phyloP scores from a whole-genome alignment of 1,140 invertebrate genomes.

The Ephestia elutella region DNA sequence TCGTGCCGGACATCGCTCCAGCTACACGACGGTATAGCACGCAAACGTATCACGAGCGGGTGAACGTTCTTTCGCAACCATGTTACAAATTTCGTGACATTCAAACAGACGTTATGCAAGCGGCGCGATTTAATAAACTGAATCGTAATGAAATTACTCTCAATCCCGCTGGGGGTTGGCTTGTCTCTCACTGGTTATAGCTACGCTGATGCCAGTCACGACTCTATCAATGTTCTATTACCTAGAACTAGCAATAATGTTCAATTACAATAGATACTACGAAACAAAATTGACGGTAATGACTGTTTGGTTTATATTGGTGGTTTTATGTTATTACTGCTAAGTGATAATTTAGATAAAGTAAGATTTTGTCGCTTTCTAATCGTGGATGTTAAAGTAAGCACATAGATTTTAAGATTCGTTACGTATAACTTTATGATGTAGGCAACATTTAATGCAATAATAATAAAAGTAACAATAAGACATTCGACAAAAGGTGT shows the following conservation, averaged over 20 bases:
- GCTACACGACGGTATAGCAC: slow-evolving; percentile 29
- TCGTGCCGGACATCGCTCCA: slow-evolving; percentile 41
- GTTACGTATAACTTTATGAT: too few relatives aligned
- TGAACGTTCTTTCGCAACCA: slow-evolving; percentile 37
- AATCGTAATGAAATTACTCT: slow-evolving; percentile 23
- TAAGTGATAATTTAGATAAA: too few relatives aligned
- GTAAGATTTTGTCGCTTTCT: background rate
- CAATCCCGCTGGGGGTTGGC: slow-evolving; percentile 18
- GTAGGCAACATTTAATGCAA: too few relatives aligned
- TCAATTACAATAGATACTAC: slow-evolving; percentile 35
- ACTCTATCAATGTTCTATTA: slow-evolving; percentile 34
- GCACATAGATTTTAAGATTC: too few relatives aligned
- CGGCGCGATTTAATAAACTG: slow-evolving; percentile 27
- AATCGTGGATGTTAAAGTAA: too few relatives aligned
- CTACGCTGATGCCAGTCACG: slow-evolving; percentile 37
- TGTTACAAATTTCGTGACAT: slow-evolving; percentile 42
- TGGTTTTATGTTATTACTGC: background rate
- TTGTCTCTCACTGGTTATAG: slow-evolving; percentile 23
- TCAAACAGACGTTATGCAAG: slow-evolving; percentile 33
- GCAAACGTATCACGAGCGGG: slow-evolving; percentile 38
- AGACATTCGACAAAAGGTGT: too few relatives aligned
- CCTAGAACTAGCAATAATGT: slow-evolving; percentile 32
- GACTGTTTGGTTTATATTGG: background rate
- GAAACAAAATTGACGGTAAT: background rate
- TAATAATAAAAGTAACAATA: too few relatives aligned